These are phyloP conservation scores for Drosophila putrida DNA, from an alignment of 2,888 invertebrate species.

Conservation along the genomic window DNA sequence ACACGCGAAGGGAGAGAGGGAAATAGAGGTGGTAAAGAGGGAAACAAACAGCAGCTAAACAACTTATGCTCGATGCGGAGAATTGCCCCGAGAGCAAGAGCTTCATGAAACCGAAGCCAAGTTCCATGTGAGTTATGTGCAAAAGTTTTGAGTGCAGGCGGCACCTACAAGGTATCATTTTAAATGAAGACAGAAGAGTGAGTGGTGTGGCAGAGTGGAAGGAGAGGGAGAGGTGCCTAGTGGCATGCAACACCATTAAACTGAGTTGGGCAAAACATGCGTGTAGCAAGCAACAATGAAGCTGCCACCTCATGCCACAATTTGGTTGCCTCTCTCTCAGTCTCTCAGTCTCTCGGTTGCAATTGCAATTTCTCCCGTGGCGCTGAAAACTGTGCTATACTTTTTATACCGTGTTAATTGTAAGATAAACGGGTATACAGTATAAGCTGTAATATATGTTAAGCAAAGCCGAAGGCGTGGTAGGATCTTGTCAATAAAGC, in stretches of 20 bases:
- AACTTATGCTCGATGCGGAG: constrained; percentile 24
- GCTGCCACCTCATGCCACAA: constrained; percentile 1
- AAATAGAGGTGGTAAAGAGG: background rate
- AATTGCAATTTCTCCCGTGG: constrained; percentile 17
- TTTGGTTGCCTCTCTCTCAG: background rate
- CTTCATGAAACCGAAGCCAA: background rate
- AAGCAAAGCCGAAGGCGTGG: too few species aligned
- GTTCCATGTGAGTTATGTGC: constrained; percentile 42
- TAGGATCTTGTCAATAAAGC: too few species aligned
- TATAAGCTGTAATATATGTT: too few species aligned
- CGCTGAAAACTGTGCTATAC: constrained; percentile 67
- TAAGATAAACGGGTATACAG: too few species aligned
- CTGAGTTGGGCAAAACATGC: constrained; percentile 22
- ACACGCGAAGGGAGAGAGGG: too few species aligned
- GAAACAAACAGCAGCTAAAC: constrained; percentile 25
- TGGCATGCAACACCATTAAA: constrained; percentile 20
- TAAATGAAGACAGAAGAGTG: constrained; percentile 13
- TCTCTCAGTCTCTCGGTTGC: background rate
- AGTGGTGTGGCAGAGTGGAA: background rate
- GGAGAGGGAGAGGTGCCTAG: background rate
- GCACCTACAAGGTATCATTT: constrained; percentile 54
- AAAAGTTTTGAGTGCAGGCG: constrained; percentile 46
- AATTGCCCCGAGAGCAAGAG: background rate
- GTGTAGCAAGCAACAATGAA: constrained; percentile 36
- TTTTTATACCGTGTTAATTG: background rate